phyloP scores from a whole-genome alignment of 30 jellyfish, hydroid and myxozoan genomes.

The Aurelia sp. region DNA sequence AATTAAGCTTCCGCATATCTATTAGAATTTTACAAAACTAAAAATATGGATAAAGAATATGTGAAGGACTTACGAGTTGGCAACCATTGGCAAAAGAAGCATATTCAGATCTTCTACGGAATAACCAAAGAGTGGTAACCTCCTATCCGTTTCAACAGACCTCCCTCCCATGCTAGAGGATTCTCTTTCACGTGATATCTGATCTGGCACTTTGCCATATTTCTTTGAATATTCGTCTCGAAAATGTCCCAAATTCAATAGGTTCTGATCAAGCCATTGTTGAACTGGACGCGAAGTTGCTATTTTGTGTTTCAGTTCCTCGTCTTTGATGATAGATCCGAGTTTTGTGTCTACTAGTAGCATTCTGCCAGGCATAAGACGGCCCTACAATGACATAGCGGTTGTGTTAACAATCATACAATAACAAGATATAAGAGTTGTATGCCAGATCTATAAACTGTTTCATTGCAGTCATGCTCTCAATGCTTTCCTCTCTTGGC shows the following conservation, averaged over 20 bases:
- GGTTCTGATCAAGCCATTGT: conserved; percentile 55
- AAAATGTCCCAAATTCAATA: conserved; percentile 49
- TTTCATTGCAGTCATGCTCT: no score
- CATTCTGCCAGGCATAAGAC: conserved; percentile 80
- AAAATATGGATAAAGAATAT: no score
- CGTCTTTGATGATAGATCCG: conserved; percentile 77
- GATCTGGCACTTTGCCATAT: conserved; percentile 62
- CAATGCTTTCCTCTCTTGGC: no score
- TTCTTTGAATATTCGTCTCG: conserved; percentile 51
- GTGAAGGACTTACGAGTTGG: conserved; percentile 35
- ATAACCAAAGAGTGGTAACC: conserved; percentile 82
- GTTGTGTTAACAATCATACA: no score
- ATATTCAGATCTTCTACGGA: conserved; percentile 77
- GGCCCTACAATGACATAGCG: conserved; percentile 32
- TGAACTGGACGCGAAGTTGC: conserved; percentile 57
- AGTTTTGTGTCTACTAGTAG: conserved; percentile 69
- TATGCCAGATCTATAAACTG: no score
- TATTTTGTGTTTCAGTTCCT: conserved; percentile 55
- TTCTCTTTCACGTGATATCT: conserved; percentile 42
- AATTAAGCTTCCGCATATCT: no score
- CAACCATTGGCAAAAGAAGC: conserved; percentile 78
- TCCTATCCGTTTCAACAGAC: conserved; percentile 78
- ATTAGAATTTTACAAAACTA: no score
- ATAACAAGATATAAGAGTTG: no score
- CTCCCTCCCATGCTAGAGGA: conserved; percentile 75